These are phyloP conservation scores for Resseliella maxima DNA, from an alignment of 2,888 invertebrate species.

Conservation along the genomic window DNA sequence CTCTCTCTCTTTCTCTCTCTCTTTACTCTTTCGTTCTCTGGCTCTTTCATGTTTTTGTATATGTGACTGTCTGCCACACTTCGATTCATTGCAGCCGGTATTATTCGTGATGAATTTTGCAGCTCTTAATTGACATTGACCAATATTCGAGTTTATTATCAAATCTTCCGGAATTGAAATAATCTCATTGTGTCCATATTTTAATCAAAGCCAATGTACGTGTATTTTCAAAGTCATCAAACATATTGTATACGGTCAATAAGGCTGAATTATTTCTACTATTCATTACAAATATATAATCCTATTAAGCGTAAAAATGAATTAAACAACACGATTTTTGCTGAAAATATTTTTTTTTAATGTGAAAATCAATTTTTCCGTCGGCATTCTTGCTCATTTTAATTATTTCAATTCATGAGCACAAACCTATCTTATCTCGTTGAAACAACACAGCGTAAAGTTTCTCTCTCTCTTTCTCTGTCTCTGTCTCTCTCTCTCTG, in stretches of 20 bases:
- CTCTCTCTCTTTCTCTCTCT: no score
- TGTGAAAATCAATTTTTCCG: not conserved
- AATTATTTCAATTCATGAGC: constrained; percentile 37
- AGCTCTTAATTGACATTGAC: constrained; percentile 31
- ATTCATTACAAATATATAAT: not conserved
- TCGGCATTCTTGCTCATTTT: not conserved
- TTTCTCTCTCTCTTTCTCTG: not conserved
- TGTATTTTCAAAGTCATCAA: not conserved
- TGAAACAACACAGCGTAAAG: not conserved
- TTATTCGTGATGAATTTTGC: not conserved
- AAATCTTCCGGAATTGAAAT: not conserved
- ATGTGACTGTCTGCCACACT: no score
- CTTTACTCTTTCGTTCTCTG: no score
- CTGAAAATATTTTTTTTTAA: not conserved
- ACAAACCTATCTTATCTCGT: constrained; percentile 40
- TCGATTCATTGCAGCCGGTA: not conserved
- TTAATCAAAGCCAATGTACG: constrained; percentile 5
- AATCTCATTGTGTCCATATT: not conserved
- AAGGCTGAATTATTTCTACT: not conserved
- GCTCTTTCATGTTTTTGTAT: no score
- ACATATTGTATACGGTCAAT: not conserved
- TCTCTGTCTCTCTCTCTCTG: not conserved
- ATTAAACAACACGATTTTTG: not conserved
- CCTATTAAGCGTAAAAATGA: not conserved
- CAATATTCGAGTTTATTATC: not conserved